phyloP scores from a whole-genome alignment of 2,888 invertebrate species.

The Acanthopleura granulata region DNA sequence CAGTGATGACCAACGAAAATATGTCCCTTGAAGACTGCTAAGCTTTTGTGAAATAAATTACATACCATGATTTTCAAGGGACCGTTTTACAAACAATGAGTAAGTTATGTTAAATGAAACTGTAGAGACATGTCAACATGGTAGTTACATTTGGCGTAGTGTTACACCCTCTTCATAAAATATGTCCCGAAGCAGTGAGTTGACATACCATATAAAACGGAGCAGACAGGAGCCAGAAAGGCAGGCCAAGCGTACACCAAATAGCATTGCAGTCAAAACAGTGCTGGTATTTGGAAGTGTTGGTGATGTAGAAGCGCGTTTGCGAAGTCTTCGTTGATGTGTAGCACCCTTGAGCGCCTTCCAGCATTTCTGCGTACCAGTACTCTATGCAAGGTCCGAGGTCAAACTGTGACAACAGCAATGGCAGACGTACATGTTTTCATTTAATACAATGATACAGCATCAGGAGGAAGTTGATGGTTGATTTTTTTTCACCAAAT shows the following conservation, averaged over 20 bases:
- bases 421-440: not conserved
- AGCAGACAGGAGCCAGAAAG: constrained; percentile 42
- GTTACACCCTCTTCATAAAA: too few relatives aligned
- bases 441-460: not conserved
- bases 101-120: too few relatives aligned
- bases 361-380: constrained; percentile 39
- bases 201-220: constrained; percentile 42
- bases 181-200: too few relatives aligned
- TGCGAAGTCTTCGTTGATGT: constrained; percentile 35
- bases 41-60: too few relatives aligned
- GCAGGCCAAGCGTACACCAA: constrained; percentile 39
- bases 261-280: constrained; percentile 44
- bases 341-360: constrained; percentile 37
- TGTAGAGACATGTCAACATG: too few relatives aligned
- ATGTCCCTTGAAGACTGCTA: too few relatives aligned
- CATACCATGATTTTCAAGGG: too few relatives aligned
- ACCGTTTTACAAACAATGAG: too few relatives aligned
- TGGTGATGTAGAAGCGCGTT: constrained; percentile 44
- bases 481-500: too few relatives aligned
- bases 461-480: too few relatives aligned
- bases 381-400: constrained; percentile 40
- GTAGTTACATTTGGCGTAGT: too few relatives aligned
- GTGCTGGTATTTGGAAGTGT: constrained; percentile 40
- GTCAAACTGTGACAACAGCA: constrained; percentile 34
- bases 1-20: too few relatives aligned